Conservation (phyloP, 2,888 invertebrate genomes). For the Bombyx huttoni region DNA sequence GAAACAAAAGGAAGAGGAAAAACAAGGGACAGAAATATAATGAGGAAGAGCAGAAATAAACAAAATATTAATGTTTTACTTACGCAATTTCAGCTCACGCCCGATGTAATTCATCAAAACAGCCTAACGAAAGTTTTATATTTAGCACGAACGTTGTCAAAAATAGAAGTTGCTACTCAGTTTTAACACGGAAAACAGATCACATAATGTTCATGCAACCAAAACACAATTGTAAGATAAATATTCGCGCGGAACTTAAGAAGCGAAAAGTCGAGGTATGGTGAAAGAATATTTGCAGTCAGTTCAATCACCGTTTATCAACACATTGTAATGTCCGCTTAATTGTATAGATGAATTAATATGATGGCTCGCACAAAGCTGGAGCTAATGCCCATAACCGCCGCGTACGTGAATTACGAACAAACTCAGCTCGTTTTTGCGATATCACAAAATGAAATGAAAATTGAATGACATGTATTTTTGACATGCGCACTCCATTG, state of each 20-base stretch:
- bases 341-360: conserved; percentile 16
- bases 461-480: conserved; percentile 55
- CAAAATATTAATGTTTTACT: conserved; percentile 30
- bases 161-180: conserved; percentile 50
- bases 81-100: conserved; percentile 48
- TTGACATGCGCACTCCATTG: conserved; percentile 62
- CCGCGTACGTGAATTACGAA: conserved; percentile 41
- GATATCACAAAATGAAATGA: conserved; percentile 61
- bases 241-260: conserved; percentile 18
- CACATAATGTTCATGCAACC: conserved; percentile 37
- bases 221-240: conserved; percentile 25
- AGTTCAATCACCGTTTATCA: conserved; percentile 10
- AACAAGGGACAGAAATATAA: too few species aligned
- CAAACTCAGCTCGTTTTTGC: conserved; percentile 52
- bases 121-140: conserved; percentile 28
- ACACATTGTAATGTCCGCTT: conserved; percentile 24
- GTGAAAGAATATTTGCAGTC: conserved; percentile 23
- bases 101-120: conserved; percentile 47
- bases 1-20: too few species aligned
- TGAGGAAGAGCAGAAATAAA: conserved; percentile 6
- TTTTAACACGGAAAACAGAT: conserved; percentile 27
- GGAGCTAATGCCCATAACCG: conserved; percentile 39
- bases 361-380: conserved; percentile 31
- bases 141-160: conserved; percentile 50
- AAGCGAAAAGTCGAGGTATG: conserved; percentile 35